phyloP scores from a whole-genome alignment of 1,140 invertebrate genomes.

The Maconellicoccus hirsutus region DNA sequence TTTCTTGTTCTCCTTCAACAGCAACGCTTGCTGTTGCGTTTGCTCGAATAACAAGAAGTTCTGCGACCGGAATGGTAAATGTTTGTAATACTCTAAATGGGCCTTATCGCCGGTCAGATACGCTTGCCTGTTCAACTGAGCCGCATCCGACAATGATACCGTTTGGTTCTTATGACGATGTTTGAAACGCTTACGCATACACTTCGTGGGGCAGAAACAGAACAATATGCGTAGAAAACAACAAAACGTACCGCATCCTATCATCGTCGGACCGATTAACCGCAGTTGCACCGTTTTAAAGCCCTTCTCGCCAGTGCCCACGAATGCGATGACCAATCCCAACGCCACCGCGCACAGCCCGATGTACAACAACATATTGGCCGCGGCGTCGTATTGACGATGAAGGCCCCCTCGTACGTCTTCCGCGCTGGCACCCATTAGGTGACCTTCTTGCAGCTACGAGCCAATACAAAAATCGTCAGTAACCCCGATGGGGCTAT shows the following conservation, averaged over 20 bases:
- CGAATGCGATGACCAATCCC: constrained; percentile 73
- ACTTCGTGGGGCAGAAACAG: constrained; percentile 47
- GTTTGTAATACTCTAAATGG: constrained; percentile 30
- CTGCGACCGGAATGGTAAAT: constrained; percentile 30
- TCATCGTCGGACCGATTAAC: constrained; percentile 66
- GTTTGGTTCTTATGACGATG: constrained; percentile 26
- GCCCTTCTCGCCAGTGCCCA: constrained; percentile 77
- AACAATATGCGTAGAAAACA: constrained; percentile 46
- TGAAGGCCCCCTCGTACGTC: constrained; percentile 35
- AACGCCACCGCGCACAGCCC: constrained; percentile 70
- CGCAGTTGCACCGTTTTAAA: constrained; percentile 73
- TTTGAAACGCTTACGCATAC: constrained; percentile 30
- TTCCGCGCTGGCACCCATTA: constrained; percentile 52
- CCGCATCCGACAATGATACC: neutral
- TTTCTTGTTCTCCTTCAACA: neutral
- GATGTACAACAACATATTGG: constrained; percentile 66
- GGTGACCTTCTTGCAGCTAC: constrained; percentile 58
- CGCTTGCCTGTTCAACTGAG: constrained; percentile 17
- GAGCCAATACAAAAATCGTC: constrained; percentile 28
- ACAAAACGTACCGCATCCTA: constrained; percentile 45
- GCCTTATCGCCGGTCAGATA: constrained; percentile 26
- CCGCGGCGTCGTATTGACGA: constrained; percentile 48
- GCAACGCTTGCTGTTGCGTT: neutral
- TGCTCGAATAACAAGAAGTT: constrained; percentile 29
- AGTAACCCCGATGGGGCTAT: neutral